A percentile compares a stretch with the other conserved stretches of the same genome.
These are phyloP conservation scores for Drosophila formosana DNA, from an alignment of 2,888 invertebrate genomes.

Conservation along the genomic window DNA sequence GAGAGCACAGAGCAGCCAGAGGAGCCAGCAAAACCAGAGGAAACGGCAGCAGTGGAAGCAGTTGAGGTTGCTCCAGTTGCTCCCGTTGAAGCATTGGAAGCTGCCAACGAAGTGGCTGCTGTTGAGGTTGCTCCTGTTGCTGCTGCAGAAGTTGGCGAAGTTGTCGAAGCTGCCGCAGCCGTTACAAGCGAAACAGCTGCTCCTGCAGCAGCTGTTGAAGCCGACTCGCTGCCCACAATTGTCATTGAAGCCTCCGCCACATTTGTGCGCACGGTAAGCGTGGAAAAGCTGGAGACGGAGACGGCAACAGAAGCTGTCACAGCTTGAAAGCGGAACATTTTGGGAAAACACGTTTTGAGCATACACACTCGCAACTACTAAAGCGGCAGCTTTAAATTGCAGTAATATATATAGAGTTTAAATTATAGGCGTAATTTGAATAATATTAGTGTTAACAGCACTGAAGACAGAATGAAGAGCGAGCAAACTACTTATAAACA, in stretches of 20 bases:
- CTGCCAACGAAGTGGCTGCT: not conserved
- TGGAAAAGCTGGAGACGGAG: constrained; percentile 33
- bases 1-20: constrained; percentile 10
- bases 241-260: constrained; percentile 76
- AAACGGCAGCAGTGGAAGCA: constrained; percentile 23
- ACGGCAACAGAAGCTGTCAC: constrained; percentile 11
- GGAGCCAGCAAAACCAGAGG: constrained; percentile 33
- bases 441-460: constrained; percentile 69
- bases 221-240: constrained; percentile 67
- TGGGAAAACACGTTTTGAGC: constrained; percentile 9
- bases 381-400: constrained; percentile 81
- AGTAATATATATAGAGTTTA: constrained; percentile 70
- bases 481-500: constrained; percentile 57
- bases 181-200: not conserved
- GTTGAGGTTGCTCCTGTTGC: not conserved
- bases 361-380: constrained; percentile 74
- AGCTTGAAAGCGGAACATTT: constrained; percentile 26
- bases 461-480: constrained; percentile 64
- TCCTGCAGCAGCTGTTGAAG: constrained; percentile 5
- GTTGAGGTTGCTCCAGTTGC: too few species aligned
- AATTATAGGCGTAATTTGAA: constrained; percentile 72
- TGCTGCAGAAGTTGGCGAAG: constrained; percentile 4
- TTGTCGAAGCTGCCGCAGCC: constrained; percentile 7
- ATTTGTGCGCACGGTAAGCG: constrained; percentile 65
- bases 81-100: too few species aligned